Conservation (phyloP, 2,113 vertebrate species). For the Halichoeres trimaculatus region DNA sequence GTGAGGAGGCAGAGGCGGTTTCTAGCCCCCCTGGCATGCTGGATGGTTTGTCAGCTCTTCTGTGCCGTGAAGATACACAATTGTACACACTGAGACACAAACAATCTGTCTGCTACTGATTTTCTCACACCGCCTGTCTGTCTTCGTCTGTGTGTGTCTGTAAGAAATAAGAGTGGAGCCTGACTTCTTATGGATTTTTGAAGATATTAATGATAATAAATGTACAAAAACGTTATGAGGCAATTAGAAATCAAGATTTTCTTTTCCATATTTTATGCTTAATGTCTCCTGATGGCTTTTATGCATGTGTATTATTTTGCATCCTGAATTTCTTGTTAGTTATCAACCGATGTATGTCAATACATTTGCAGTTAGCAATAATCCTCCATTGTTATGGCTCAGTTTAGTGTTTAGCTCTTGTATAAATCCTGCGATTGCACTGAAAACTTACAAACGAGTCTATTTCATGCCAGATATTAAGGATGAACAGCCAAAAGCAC, state of each 20-base stretch:
- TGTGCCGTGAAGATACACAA: conserved; percentile 59
- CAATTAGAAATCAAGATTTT: background rate
- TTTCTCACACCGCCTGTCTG: conserved; percentile 23
- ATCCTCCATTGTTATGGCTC: no score
- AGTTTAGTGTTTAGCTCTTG: background rate
- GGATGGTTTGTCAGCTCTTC: conserved; percentile 56
- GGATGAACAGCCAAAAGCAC: background rate
- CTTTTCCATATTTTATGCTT: no score
- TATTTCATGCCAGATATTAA: background rate
- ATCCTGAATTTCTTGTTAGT: background rate
- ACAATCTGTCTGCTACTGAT: conserved; percentile 27
- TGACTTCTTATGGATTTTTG: background rate
- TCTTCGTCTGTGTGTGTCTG: background rate
- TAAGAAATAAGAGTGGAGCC: background rate
- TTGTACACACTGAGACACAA: conserved; percentile 33
- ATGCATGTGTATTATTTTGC: background rate
- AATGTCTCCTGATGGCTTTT: background rate
- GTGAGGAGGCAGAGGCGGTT: conserved; percentile 58
- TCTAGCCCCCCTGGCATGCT: conserved; percentile 65
- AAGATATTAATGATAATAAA: background rate
- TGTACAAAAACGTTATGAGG: background rate
- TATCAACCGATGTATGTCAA: no score
- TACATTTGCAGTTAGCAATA: no score
- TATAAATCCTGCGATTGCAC: background rate
- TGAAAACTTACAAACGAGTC: background rate